phyloP scores from a whole-genome alignment of 2,113 vertebrate species.

The Ibidorhyncha struthersii region DNA sequence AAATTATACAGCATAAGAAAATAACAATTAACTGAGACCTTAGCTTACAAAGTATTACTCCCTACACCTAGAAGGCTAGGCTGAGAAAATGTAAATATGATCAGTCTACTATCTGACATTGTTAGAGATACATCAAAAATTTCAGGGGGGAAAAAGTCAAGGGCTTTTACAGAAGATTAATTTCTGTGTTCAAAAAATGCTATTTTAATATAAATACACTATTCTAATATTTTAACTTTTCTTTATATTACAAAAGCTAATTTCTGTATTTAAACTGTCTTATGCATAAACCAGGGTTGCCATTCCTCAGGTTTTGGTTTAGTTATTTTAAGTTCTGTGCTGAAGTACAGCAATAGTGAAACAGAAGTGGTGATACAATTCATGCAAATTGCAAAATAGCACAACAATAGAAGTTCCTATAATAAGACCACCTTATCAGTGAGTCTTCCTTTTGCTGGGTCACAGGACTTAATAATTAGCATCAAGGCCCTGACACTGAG shows the following conservation, averaged over 20 bases:
- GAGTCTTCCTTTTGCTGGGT: slow-evolving; percentile 77
- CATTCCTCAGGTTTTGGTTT: background rate
- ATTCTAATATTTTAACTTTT: background rate
- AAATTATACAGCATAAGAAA: background rate
- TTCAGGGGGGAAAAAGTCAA: background rate
- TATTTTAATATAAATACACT: background rate
- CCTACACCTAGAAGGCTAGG: background rate
- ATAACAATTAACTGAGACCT: background rate
- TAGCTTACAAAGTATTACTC: background rate
- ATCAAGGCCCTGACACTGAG: slow-evolving; percentile 78
- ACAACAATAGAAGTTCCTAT: background rate
- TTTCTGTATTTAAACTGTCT: background rate
- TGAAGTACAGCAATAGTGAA: background rate
- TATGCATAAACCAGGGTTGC: background rate
- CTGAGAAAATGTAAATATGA: background rate
- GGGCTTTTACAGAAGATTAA: background rate
- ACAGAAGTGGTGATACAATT: background rate
- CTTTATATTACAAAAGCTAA: background rate
- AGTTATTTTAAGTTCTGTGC: background rate
- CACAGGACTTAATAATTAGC: slow-evolving; percentile 81
- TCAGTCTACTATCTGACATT: background rate
- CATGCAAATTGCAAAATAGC: background rate
- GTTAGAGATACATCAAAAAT: background rate
- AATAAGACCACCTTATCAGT: slow-evolving; percentile 34
- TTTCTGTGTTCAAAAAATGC: background rate